phyloP scores from a whole-genome alignment of 2,797 vertebrate genomes.

The Chromis chromis region DNA sequence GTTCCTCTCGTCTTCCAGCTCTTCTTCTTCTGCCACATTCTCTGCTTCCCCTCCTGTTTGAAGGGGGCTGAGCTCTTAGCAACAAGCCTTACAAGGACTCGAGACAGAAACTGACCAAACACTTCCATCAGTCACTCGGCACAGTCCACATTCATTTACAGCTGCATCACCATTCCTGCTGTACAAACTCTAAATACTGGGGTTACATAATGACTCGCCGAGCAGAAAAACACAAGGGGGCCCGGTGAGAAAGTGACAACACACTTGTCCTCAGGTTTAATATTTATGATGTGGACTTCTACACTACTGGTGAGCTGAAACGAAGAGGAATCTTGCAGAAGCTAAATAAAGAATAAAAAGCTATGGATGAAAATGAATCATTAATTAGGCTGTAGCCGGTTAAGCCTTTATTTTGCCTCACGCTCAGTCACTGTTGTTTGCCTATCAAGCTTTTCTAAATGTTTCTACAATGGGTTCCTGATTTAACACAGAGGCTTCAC shows the following conservation, averaged over 20 bases:
- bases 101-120: conserved; percentile 69
- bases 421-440: too few species aligned
- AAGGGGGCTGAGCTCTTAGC: conserved; percentile 59
- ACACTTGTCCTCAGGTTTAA: conserved; percentile 6
- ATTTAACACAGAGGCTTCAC: neutral
- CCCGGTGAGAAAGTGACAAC: conserved; percentile 11
- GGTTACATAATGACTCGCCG: conserved; percentile 46
- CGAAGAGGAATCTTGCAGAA: neutral
- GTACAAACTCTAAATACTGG: conserved; percentile 41
- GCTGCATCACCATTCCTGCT: conserved; percentile 68
- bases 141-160: conserved; percentile 68
- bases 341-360: neutral
- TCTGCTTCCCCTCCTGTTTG: conserved; percentile 32
- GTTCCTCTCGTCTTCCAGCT: conserved; percentile 31
- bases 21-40: conserved; percentile 27
- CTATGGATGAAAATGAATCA: neutral
- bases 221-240: neutral
- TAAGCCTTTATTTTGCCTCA: neutral
- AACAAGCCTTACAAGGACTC: conserved; percentile 77
- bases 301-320: neutral
- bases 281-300: neutral
- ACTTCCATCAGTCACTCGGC: conserved; percentile 66
- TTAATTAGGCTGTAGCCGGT: neutral
- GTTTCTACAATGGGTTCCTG: too few species aligned
- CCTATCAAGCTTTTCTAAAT: neutral